phyloP scores from a whole-genome alignment of 1,140 invertebrate species.

The Magallana angulata region DNA sequence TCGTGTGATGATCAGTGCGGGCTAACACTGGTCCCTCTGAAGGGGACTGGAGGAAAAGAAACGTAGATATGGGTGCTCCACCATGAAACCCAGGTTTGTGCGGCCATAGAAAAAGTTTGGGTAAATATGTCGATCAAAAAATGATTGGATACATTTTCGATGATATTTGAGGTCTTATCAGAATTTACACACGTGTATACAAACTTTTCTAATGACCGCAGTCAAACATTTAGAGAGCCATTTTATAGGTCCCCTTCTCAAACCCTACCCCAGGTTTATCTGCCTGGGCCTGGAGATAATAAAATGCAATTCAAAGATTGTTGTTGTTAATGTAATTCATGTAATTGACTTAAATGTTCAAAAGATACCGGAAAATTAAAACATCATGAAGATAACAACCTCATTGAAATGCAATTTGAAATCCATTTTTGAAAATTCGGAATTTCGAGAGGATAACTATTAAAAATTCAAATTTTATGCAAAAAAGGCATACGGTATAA shows the following conservation, averaged over 20 bases:
- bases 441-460: too few relatives aligned
- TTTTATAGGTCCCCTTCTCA: background rate
- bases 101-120: background rate
- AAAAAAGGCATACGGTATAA: too few relatives aligned
- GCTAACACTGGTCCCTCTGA: background rate
- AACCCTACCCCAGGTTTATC: too few relatives aligned
- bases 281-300: too few relatives aligned
- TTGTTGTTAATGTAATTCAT: too few relatives aligned
- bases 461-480: too few relatives aligned
- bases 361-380: too few relatives aligned
- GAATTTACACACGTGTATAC: slow-evolving; percentile 9
- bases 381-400: too few relatives aligned
- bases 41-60: background rate
- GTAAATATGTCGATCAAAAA: slow-evolving; percentile 32
- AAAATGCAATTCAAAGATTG: too few relatives aligned
- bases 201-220: background rate
- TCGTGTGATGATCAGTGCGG: background rate
- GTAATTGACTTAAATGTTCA: too few relatives aligned
- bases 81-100: background rate
- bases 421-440: too few relatives aligned
- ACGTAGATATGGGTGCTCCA: background rate
- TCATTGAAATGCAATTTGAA: too few relatives aligned
- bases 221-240: slow-evolving; percentile 16
- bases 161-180: background rate
- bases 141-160: slow-evolving; percentile 9